Percentiles rank a stretch among this genome's conserved stretches.
Conservation (phyloP, 2,888 invertebrate species). For the Drymonia ruficornis region DNA sequence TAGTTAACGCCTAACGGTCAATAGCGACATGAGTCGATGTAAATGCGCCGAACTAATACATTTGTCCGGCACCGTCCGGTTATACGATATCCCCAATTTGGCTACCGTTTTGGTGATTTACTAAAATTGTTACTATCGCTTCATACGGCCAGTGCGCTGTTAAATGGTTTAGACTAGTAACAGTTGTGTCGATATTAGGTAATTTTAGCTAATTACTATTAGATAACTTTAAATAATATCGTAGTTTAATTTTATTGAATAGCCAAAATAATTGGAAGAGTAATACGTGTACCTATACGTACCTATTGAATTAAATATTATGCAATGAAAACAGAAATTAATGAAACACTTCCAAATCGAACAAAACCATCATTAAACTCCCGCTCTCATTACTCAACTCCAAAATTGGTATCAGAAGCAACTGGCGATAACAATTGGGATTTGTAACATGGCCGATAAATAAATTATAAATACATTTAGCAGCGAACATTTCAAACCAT, state of each 20-base stretch:
- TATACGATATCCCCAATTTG: conserved; percentile 32
- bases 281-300: too few species aligned
- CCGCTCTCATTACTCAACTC: conserved; percentile 52
- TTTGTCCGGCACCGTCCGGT: conserved; percentile 32
- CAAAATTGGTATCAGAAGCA: conserved; percentile 47
- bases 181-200: conserved; percentile 24
- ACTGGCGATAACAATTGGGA: conserved; percentile 70
- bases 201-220: not conserved
- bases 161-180: conserved; percentile 32
- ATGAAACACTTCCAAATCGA: conserved; percentile 8
- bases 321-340: not conserved
- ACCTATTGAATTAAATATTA: not conserved
- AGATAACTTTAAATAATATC: not conserved
- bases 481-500: conserved; percentile 76
- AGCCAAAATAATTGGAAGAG: too few species aligned
- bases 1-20: conserved; percentile 8
- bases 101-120: conserved; percentile 38
- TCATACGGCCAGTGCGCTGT: conserved; percentile 29
- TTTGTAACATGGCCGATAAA: conserved; percentile 76
- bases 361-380: conserved; percentile 27
- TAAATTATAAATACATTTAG: conserved; percentile 84
- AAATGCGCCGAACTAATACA: conserved; percentile 27
- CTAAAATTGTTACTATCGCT: conserved; percentile 33
- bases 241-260: not conserved
- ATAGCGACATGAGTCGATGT: conserved; percentile 16